Evolutionary conservation across 2,113 vertebrate species (phyloP).

Genomic region (Notarius quadriscutis): DNA sequence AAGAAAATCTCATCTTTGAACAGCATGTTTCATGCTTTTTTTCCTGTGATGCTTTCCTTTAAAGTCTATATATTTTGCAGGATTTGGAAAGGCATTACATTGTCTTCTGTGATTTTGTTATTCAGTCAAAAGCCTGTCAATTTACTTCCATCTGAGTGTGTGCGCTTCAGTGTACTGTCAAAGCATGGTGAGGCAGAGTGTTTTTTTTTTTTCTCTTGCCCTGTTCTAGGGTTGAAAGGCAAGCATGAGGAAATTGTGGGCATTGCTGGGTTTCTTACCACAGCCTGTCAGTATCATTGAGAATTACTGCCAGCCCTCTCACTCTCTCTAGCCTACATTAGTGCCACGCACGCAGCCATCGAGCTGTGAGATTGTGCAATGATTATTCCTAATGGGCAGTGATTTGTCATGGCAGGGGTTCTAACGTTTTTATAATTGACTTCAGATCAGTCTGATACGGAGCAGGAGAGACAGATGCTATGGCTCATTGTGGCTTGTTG

Average conservation of each 20-base stretch:
- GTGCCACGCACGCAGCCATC: conserved; percentile 21
- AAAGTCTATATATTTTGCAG: conserved; percentile 49
- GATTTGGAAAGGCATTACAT: conserved; percentile 41
- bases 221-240: conserved; percentile 28
- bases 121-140: conserved; percentile 50
- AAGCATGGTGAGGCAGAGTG: conserved; percentile 11
- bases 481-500: conserved; percentile 47
- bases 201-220: not conserved
- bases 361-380: conserved; percentile 43
- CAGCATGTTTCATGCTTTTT: conserved; percentile 35
- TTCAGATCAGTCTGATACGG: conserved; percentile 42
- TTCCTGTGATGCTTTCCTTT: conserved; percentile 19
- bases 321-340: conserved; percentile 40
- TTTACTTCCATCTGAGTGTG: conserved; percentile 49
- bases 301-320: conserved; percentile 45
- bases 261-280: conserved; percentile 33
- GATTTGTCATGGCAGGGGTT: conserved; percentile 48
- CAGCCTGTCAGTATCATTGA: conserved; percentile 38
- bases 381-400: conserved; percentile 58
- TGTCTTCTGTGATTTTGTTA: conserved; percentile 52
- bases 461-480: conserved; percentile 52
- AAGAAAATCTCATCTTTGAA: conserved; percentile 55
- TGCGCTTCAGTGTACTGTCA: conserved; percentile 51
- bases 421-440: conserved; percentile 57
- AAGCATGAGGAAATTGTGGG: conserved; percentile 31